phyloP scores from a whole-genome alignment of 2,888 invertebrate species.

The Ennomos fuscantarius region DNA sequence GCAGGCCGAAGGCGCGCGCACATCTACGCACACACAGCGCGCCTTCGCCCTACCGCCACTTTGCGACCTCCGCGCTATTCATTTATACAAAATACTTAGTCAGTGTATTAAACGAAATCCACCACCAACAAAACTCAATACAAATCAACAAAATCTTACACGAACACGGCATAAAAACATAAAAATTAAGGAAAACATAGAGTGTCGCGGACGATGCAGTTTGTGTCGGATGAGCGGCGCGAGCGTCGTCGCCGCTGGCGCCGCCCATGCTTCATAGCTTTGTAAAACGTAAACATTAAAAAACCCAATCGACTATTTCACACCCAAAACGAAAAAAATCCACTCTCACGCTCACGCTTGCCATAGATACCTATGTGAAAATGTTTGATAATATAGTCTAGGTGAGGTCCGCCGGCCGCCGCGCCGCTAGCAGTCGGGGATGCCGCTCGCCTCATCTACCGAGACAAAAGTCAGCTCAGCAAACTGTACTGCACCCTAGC shows the following conservation, averaged over 20 bases:
- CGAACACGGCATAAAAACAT: conserved; percentile 84
- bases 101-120: conserved; percentile 85
- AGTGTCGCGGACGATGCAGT: conserved; percentile 83
- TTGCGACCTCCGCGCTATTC: conserved; percentile 41
- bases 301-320: conserved; percentile 86
- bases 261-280: conserved; percentile 82
- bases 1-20: conserved; percentile 62
- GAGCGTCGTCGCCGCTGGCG: conserved; percentile 65
- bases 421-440: conserved; percentile 75
- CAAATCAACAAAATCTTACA: conserved; percentile 84
- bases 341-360: conserved; percentile 86
- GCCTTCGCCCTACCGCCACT: conserved; percentile 52
- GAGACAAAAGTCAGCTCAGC: conserved; percentile 84
- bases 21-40: conserved; percentile 76
- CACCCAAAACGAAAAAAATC: conserved; percentile 85
- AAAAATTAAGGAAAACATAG: conserved; percentile 79
- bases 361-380: conserved; percentile 86
- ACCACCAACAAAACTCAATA: conserved; percentile 85
- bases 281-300: conserved; percentile 82
- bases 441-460: conserved; percentile 84
- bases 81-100: conserved; percentile 59
- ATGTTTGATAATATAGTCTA: conserved; percentile 83
- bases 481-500: conserved; percentile 35
- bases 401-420: conserved; percentile 80
- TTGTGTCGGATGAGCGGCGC: conserved; percentile 79